These are phyloP conservation scores for Drosophila fuyamai DNA, from an alignment of 1,140 invertebrate species.

Conservation along the genomic window DNA sequence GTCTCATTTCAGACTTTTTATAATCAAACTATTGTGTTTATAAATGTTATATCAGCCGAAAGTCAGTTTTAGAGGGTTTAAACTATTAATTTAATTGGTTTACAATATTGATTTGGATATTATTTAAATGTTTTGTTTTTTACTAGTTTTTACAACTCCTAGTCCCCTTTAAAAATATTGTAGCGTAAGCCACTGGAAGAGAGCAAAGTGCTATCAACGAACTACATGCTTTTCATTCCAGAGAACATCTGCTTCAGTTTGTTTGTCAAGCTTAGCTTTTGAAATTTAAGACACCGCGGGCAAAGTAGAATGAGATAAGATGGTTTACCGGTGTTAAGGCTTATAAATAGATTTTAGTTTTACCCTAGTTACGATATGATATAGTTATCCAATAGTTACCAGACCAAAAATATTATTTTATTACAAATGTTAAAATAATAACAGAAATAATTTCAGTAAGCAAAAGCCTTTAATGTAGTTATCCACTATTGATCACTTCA, in stretches of 20 bases:
- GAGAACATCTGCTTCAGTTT: constrained; percentile 6
- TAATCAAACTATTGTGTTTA: too few relatives aligned
- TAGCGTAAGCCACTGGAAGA: neutral
- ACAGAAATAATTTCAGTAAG: too few relatives aligned
- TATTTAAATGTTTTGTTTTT: too few relatives aligned
- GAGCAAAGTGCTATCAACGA: constrained; percentile 12
- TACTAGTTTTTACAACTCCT: too few relatives aligned
- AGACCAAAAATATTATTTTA: too few relatives aligned
- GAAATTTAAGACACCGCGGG: neutral
- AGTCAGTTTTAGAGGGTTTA: too few relatives aligned
- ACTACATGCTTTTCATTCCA: neutral
- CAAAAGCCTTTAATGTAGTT: too few relatives aligned
- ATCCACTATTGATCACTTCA: neutral
- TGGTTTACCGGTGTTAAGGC: neutral
- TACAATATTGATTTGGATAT: too few relatives aligned
- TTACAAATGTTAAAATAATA: too few relatives aligned
- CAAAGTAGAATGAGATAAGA: neutral
- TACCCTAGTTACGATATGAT: neutral
- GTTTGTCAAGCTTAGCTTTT: neutral
- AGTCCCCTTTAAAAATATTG: neutral
- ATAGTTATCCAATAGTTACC: neutral
- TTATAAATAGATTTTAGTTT: neutral
- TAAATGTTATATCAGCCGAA: too few relatives aligned
- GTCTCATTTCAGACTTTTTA: too few relatives aligned
- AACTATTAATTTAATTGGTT: too few relatives aligned